phyloP scores from a whole-genome alignment of 1,140 invertebrate species.

The Goniozus legneri region DNA sequence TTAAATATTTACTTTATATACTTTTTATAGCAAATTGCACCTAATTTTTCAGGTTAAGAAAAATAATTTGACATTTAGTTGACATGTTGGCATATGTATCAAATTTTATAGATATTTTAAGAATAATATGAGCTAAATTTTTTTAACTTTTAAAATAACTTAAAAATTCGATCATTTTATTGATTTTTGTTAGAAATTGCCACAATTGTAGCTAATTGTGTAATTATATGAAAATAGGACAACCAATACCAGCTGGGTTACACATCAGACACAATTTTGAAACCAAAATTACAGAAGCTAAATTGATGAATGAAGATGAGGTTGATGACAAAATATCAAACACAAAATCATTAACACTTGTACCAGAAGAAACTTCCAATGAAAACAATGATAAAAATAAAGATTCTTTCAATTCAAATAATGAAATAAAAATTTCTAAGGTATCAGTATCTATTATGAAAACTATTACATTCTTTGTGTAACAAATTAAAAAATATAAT shows the following conservation, averaged over 20 bases:
- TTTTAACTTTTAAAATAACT: no score
- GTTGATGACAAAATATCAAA: slow-evolving; percentile 39
- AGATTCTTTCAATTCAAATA: no score
- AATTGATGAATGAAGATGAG: slow-evolving; percentile 60
- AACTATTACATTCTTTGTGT: no score
- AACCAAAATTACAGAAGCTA: slow-evolving; percentile 71
- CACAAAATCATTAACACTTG: slow-evolving; percentile 34
- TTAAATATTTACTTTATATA: background rate
- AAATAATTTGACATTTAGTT: background rate
- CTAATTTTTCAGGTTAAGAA: background rate
- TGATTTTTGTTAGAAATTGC: background rate
- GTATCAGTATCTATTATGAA: no score
- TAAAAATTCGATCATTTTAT: background rate
- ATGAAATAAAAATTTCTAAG: no score
- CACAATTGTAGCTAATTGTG: no score
- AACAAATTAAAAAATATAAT: no score
- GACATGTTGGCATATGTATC: background rate
- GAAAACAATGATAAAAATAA: no score
- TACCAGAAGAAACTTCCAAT: slow-evolving; percentile 39
- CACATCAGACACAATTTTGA: slow-evolving; percentile 72
- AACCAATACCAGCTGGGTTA: slow-evolving; percentile 67
- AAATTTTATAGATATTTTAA: background rate
- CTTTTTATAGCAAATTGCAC: slow-evolving; percentile 12
- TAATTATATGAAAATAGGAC: slow-evolving; percentile 57
- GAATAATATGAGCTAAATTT: background rate